phyloP scores from a whole-genome alignment of 2,113 vertebrate species.

The Anguilla rostrata region DNA sequence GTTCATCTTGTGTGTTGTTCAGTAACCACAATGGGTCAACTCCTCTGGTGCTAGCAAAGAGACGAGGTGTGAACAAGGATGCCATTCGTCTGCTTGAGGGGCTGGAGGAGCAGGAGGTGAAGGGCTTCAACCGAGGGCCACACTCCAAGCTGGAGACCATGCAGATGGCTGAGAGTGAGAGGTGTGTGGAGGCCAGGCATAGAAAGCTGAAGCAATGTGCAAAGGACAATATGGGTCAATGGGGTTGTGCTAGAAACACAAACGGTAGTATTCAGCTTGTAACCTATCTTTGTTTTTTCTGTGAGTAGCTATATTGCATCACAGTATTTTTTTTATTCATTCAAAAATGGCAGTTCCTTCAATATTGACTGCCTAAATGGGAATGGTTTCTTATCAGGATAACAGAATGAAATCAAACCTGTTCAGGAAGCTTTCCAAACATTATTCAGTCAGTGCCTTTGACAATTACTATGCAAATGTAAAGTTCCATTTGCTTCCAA shows the following conservation, averaged over 20 bases:
- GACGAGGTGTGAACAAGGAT: conserved; percentile 95
- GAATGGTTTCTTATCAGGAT: not conserved
- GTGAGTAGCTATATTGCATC: not conserved
- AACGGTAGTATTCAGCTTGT: not conserved
- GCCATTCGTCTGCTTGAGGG: conserved; percentile 94
- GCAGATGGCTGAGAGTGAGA: conserved; percentile 94
- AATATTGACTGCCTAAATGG: not conserved
- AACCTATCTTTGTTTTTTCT: not conserved
- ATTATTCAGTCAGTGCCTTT: conserved; percentile 6
- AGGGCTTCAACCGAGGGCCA: conserved; percentile 93
- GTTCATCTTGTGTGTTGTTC: conserved; percentile 1
- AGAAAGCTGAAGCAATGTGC: not conserved
- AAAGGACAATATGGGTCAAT: not conserved
- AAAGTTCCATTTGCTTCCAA: conserved; percentile 6
- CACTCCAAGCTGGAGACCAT: conserved; percentile 96
- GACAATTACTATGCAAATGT: conserved; percentile 13
- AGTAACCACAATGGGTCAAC: conserved; percentile 98
- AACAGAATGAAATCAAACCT: not conserved
- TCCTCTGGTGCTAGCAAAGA: conserved; percentile 91
- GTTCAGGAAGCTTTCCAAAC: not conserved
- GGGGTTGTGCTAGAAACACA: not conserved
- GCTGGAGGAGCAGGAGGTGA: conserved; percentile 95
- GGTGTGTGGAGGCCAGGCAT: conserved; percentile 62
- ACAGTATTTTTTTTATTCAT: not conserved
- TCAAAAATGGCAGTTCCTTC: not conserved